A percentile compares a stretch with the other conserved stretches of the same genome.
These are phyloP conservation scores for Sturnira hondurensis DNA, from an alignment of 2,113 vertebrate species.

Conservation along the genomic window DNA sequence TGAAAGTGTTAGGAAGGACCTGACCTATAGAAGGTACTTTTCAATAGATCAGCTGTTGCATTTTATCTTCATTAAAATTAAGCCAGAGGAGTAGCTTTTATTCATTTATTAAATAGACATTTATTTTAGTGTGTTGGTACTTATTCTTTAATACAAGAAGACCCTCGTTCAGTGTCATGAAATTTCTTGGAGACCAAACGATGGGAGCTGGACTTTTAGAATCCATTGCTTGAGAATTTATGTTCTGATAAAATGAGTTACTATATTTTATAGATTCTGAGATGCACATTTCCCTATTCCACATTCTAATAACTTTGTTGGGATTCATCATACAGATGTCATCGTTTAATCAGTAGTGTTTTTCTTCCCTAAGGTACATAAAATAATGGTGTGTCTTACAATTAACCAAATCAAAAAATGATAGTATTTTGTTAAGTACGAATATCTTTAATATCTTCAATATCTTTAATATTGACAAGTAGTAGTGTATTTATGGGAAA, in stretches of 20 bases:
- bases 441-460: neutral
- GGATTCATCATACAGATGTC: neutral
- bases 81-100: neutral
- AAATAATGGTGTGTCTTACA: neutral
- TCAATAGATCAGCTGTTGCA: neutral
- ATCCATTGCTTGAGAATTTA: neutral
- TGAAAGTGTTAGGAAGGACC: neutral
- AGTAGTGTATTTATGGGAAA: neutral
- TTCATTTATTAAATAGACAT: neutral
- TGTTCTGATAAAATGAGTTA: neutral
- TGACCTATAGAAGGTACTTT: neutral
- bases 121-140: conserved; percentile 27
- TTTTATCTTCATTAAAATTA: neutral
- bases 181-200: neutral
- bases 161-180: neutral
- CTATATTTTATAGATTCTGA: neutral
- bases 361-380: neutral
- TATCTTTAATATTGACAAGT: neutral
- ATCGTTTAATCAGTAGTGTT: neutral
- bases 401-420: neutral
- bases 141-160: neutral
- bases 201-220: neutral
- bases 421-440: neutral
- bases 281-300: neutral
- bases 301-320: neutral